Evolutionary conservation across 2,113 vertebrate genomes (phyloP).

Genomic region (Galeopterus variegatus): DNA sequence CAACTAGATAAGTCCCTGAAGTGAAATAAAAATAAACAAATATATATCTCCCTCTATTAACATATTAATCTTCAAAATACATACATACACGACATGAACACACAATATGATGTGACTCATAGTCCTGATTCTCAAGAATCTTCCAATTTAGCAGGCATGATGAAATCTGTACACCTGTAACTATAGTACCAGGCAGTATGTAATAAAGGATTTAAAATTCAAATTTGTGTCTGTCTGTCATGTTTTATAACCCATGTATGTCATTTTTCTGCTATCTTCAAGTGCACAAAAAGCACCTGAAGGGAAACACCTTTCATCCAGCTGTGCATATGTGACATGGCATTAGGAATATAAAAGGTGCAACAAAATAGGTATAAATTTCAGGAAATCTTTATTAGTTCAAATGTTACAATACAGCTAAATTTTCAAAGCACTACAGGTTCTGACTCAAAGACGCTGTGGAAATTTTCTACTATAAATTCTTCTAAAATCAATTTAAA

Average conservation of each 20-base stretch:
- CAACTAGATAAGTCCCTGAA: not conserved
- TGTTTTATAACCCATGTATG: not conserved
- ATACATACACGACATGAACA: not conserved
- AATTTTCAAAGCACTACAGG: constrained; percentile 6
- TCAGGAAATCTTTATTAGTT: constrained; percentile 51
- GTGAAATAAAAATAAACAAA: constrained; percentile 44
- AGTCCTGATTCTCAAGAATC: not conserved
- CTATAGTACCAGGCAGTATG: not conserved
- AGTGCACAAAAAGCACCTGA: not conserved
- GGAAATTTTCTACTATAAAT: constrained; percentile 38
- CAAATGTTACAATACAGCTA: constrained; percentile 43
- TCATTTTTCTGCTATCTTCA: constrained; percentile 33
- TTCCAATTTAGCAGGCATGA: not conserved
- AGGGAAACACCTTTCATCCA: not conserved
- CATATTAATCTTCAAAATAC: constrained; percentile 23
- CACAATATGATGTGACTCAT: not conserved
- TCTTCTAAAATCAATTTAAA: constrained; percentile 64
- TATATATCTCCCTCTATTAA: not conserved
- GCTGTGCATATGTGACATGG: not conserved
- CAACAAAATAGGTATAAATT: not conserved
- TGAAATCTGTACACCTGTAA: not conserved
- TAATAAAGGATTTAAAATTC: not conserved
- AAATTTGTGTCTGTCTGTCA: not conserved
- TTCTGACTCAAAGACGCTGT: not conserved
- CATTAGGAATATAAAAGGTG: not conserved